Base-by-base conservation (phyloP, 2,888 invertebrate genomes). In the Meteorus colon region DNA sequence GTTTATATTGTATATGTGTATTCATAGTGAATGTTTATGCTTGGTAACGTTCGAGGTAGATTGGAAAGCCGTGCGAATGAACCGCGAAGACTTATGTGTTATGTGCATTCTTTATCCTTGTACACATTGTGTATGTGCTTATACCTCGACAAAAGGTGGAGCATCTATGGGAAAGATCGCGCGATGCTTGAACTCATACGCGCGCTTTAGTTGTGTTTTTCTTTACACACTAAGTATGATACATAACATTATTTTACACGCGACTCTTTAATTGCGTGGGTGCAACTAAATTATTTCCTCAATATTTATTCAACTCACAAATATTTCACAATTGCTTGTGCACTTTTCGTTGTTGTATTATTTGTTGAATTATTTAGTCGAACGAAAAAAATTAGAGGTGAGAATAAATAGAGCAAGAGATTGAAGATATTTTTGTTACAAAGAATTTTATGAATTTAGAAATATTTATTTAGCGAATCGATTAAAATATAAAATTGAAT, bases 61-160 rank as follows among this genome's bases (percentile, higher is more conserved):
- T 70, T 75, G 70, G 75, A 75, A 75, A 75, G 75, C 70, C 63
- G 75, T 74, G 74, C 70, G 75, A 75, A 75, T 75, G 69, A 48
- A 66, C 45, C 24, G 34, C 59, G 29, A 24, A 19, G 55, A 24
- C 19, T 55, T 24, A 55, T 55, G 55, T 55, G 55, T 55, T 55
- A 24, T 55, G 55, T 55, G n/a, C 55, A 55, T 55, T 8, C 19
- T 55, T 55, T 55, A 55, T 55, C 8, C 41, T 62, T 74, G 62
- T 62, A 55, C 29, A 59, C 37, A 65, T 41, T 41, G 41, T 41
- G 12, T 63, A 55, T 34, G 27, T 63, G 70, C 48, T 51, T 41
- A 74, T 37, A 24, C 55, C n/a, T n/a, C 16, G 55, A 55, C 19
- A 74, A 16, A 19, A 31, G 45, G 62, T 60, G 29, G 55, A 48